Base-by-base conservation (phyloP, 92 coral and sea anemone genomes). In the Phenganax subtilis region DNA sequence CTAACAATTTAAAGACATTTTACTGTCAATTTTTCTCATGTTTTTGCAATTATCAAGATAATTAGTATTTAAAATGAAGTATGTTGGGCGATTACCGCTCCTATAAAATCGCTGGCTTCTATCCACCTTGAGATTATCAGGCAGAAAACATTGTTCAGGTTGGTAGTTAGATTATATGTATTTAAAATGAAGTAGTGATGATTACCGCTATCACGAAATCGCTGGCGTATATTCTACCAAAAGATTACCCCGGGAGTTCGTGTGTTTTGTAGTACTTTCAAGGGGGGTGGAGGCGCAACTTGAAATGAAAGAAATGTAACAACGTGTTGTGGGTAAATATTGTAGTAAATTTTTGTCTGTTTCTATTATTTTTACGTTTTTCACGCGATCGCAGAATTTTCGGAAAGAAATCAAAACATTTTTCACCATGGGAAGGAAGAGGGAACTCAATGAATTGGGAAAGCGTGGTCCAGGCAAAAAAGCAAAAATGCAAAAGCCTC, bases 391-490 rank as follows among this genome's bases (percentile, higher is more conserved):
- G 16, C 12, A 68, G 73, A 30, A 30, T 6, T 68, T 68, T 68
- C 9, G 10, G 9, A n/a, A 7, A 17, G 12, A 68, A 30, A 68
- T 68, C 73, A 37, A 30, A 68, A 17, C 16, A 68, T 0, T 12
- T 28, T 64, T 59, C 29, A 82, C 58, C 61, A 86, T 86, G 89
- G 89, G 89, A 77, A 82, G 93, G 55, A 92, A 87, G 75, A 88
- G 84, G 54, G 85, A 65, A 29, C 56, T 83, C 62, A 76, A 54
- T 28, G 84, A 93, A 29, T 77, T 81, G 74, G 83, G 89, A 66
- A 86, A 92, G 82, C 90, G 87, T 75, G 98, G 97, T 12, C 98
- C 98, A 6, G 98, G 98, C 16, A 92, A 92, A 74, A 94, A 92
- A 71, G 88, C 98, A 65, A 91, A 84, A 81, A 90, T 90, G 67